A percentile compares a stretch with the other conserved stretches of the same genome.
phyloP scores from a whole-genome alignment of 2,888 invertebrate species.

The Cabera pusaria region DNA sequence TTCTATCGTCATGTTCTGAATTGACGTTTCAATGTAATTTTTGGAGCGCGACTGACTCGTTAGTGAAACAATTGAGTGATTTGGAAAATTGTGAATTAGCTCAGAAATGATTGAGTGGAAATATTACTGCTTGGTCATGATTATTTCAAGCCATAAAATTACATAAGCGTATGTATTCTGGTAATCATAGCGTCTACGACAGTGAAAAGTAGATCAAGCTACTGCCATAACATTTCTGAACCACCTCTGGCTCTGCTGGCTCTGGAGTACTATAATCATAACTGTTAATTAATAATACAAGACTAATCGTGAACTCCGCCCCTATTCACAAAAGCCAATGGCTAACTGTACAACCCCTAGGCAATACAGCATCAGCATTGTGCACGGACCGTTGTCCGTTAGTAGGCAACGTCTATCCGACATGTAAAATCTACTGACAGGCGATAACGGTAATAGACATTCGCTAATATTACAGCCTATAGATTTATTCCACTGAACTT shows the following conservation, averaged over 20 bases:
- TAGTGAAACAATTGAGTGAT: conserved; percentile 29
- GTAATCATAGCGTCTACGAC: no score
- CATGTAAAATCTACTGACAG: conserved; percentile 67
- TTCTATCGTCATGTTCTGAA: conserved; percentile 37
- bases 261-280: not conserved
- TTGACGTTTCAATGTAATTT: conserved; percentile 39
- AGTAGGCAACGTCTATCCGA: conserved; percentile 62
- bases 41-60: conserved; percentile 46
- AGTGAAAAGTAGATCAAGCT: no score
- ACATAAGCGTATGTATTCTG: no score
- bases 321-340: conserved; percentile 19
- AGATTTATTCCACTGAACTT: not conserved
- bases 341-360: conserved; percentile 46
- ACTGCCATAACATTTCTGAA: no score
- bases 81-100: conserved; percentile 9
- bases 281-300: conserved; percentile 7
- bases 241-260: not conserved
- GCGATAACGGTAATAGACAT: conserved; percentile 67
- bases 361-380: conserved; percentile 38
- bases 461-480: conserved; percentile 31
- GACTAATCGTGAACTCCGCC: conserved; percentile 15
- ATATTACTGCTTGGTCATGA: no score
- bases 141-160: no score
- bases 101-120: no score
- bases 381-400: conserved; percentile 61